Evolutionary conservation across 2,113 vertebrate genomes (phyloP).

Genomic region (Hyaena hyaena): DNA sequence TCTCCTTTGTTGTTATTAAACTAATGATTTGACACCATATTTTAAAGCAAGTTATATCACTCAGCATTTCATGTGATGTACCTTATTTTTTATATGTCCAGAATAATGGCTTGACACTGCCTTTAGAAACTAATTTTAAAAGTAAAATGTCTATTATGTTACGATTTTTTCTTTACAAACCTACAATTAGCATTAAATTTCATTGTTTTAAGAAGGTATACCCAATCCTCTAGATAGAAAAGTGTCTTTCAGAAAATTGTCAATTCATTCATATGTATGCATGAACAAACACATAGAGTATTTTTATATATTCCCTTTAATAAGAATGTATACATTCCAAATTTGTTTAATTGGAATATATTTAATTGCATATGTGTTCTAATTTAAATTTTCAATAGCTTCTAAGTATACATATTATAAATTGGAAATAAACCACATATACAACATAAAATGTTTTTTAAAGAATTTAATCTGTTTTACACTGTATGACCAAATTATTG

Average conservation of each 20-base stretch:
- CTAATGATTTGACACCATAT: not conserved
- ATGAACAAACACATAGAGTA: constrained; percentile 25
- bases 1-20: constrained; percentile 10
- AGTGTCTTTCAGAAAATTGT: constrained; percentile 62
- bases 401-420: constrained; percentile 49
- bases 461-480: constrained; percentile 52
- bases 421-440: constrained; percentile 39
- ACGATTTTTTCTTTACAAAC: not conserved
- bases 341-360: constrained; percentile 65
- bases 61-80: not conserved
- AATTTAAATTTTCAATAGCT: constrained; percentile 55
- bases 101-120: constrained; percentile 24
- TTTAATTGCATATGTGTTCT: constrained; percentile 63
- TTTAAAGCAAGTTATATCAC: constrained; percentile 26
- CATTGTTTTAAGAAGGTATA: constrained; percentile 11
- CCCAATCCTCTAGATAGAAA: not conserved
- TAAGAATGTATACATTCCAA: constrained; percentile 64
- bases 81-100: not conserved
- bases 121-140: constrained; percentile 13
- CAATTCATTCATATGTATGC: constrained; percentile 44
- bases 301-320: constrained; percentile 55
- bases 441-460: constrained; percentile 44
- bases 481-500: constrained; percentile 1
- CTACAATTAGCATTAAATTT: constrained; percentile 34
- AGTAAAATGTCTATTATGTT: not conserved